Base-by-base conservation (phyloP, 2,888 invertebrate species). In the Lasius platythorax region DNA sequence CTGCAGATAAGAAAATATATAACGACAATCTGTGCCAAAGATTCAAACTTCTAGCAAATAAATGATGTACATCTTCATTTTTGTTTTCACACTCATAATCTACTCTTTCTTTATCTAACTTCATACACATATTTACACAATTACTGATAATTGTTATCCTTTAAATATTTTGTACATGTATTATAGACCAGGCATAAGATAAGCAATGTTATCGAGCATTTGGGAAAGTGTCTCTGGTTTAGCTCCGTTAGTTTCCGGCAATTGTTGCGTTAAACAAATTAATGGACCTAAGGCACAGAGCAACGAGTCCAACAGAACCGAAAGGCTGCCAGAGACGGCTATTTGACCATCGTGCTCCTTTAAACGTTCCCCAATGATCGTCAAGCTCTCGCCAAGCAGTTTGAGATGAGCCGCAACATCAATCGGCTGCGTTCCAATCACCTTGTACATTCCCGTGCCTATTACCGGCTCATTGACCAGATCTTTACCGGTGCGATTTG, bases 301-400 rank as follows among this genome's bases (percentile, higher is more conserved):
- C 85, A 99, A 95, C 2, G 99, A 99, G 95, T 99, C 99, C 87
- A 99, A 95, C 18, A 99, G 96, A 18, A 99, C 98, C 0, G 99
- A 99, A 83, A 99, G 96, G 85, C 98, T 99, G 0, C 99, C 99
- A 0, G 99, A 99, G 23, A 99, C 99, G 0, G 99, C 98, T 87
- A 99, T 98, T 95, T 99, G 98, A 15, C 99, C 99, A 97, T 98
- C 98, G 92, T 99, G 99, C 92, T 99, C 99, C 94, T 98, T 98
- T 6, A 99, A 96, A 58, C 99, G 95, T 94, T 98, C 98, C 0
- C 99, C 99, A 90, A 99, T 99, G 93, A 98, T 98, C 68, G 98
- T 98, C 28, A 99, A 96, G 92, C 98, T 99, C 95, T 99, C 99
- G 0, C 99, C 99, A 18, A 99, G 96, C 82, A 99, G 96, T 76